Evolutionary conservation across 2,797 vertebrate species (phyloP).

Genomic region (Fratercula arctica): DNA sequence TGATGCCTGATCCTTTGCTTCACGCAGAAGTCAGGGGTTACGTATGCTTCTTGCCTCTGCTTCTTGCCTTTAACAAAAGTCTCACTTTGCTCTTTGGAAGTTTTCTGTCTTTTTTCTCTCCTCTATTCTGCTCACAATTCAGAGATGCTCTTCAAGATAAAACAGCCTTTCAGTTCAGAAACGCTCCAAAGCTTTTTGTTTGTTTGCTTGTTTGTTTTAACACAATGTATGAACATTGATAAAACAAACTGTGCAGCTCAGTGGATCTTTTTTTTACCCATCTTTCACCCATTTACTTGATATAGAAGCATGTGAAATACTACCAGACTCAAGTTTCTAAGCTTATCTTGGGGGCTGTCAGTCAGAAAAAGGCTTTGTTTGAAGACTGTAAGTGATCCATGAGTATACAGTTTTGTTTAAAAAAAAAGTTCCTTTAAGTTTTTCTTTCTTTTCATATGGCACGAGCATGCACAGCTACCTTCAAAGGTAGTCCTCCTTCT

Average conservation of each 20-base stretch:
- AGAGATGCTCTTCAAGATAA: conserved; percentile 56
- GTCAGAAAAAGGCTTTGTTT: conserved; percentile 63
- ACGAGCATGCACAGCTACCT: neutral
- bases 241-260: conserved; percentile 58
- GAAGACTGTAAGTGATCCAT: conserved; percentile 64
- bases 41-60: neutral
- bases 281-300: conserved; percentile 55
- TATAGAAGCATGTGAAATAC: conserved; percentile 52
- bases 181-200: conserved; percentile 32
- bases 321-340: conserved; percentile 69
- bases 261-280: conserved; percentile 4
- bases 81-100: neutral
- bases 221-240: conserved; percentile 52
- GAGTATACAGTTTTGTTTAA: conserved; percentile 37
- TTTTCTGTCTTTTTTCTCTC: neutral
- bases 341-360: conserved; percentile 69
- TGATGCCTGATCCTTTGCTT: neutral
- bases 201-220: conserved; percentile 51
- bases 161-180: conserved; percentile 48
- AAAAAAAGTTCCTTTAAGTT: conserved; percentile 30
- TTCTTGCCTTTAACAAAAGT: neutral
- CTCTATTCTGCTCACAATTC: conserved; percentile 2
- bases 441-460: conserved; percentile 44
- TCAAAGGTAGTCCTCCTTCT: conserved; percentile 18
- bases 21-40: neutral